Conservation (phyloP, 1,140 invertebrate species). For the Pygmarrhopalites habei region DNA sequence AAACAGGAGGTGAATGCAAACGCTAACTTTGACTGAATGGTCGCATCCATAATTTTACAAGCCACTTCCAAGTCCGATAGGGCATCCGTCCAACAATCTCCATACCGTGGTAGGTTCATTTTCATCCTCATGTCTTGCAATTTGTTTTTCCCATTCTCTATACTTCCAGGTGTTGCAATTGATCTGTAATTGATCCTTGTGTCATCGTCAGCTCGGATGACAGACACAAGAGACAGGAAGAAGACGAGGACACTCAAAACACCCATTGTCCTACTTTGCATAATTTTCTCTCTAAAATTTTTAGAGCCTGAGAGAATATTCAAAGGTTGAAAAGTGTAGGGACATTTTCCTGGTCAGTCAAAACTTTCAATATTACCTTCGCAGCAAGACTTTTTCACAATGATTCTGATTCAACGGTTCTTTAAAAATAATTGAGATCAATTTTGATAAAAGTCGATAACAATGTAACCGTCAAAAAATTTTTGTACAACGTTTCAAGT, state of each 20-base stretch:
- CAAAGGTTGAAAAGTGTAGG: not conserved
- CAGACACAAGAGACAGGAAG: not conserved
- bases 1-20: constrained; percentile 61
- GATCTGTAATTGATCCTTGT: not conserved
- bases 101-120: constrained; percentile 34
- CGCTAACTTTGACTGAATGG: constrained; percentile 54
- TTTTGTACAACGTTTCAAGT: no score
- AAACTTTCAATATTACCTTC: no score
- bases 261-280: not conserved
- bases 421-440: no score
- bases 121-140: constrained; percentile 5
- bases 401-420: no score
- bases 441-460: no score
- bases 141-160: constrained; percentile 14
- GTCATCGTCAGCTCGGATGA: not conserved
- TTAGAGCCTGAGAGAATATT: no score
- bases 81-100: constrained; percentile 56
- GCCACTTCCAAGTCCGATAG: constrained; percentile 49
- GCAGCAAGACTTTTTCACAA: no score
- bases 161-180: not conserved
- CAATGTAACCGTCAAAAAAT: no score
- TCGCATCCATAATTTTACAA: constrained; percentile 54
- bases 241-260: not conserved
- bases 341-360: no score
- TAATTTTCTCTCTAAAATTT: no score